Conservation (phyloP, 2,797 vertebrate genomes). For the Pagetopsis macropterus region DNA sequence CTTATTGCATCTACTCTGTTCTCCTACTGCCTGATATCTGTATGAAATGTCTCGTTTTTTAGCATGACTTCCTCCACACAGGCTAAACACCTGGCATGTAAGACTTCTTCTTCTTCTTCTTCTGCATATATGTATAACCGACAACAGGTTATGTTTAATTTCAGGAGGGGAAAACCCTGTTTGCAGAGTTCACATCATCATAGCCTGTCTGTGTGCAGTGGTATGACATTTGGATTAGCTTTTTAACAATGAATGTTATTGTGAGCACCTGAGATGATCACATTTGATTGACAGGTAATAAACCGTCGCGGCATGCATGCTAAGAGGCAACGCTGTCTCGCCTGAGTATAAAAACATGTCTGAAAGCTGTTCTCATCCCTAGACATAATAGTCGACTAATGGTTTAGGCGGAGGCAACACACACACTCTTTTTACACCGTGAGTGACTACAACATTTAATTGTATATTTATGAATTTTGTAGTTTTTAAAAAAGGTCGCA, state of each 20-base stretch:
- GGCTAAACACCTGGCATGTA: slow-evolving; percentile 32
- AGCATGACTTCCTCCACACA: slow-evolving; percentile 60
- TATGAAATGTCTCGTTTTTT: slow-evolving; percentile 41
- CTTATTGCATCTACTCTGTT: slow-evolving; percentile 49
- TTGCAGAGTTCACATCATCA: slow-evolving; percentile 36
- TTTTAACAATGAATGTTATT: slow-evolving; percentile 58
- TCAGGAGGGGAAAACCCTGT: slow-evolving; percentile 8
- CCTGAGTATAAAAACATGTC: slow-evolving; percentile 35
- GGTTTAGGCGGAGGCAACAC: slow-evolving; percentile 25
- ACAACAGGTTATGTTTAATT: slow-evolving; percentile 26
- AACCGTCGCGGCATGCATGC: slow-evolving; percentile 54
- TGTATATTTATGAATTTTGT: slow-evolving; percentile 60
- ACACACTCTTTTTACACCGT: slow-evolving; percentile 28
- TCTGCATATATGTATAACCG: slow-evolving; percentile 1
- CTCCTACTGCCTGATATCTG: slow-evolving; percentile 50
- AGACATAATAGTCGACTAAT: slow-evolving; percentile 19
- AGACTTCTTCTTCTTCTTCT: background rate
- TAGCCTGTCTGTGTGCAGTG: slow-evolving; percentile 54
- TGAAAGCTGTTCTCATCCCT: slow-evolving; percentile 32
- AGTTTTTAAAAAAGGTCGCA: slow-evolving; percentile 17
- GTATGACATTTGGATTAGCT: slow-evolving; percentile 50
- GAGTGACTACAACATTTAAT: slow-evolving; percentile 23
- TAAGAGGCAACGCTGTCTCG: slow-evolving; percentile 31
- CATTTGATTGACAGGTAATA: slow-evolving; percentile 65
- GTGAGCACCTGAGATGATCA: slow-evolving; percentile 57